These are phyloP conservation scores for Dugesia japonica DNA, from an alignment of 2,888 invertebrate genomes.

Conservation along the genomic window DNA sequence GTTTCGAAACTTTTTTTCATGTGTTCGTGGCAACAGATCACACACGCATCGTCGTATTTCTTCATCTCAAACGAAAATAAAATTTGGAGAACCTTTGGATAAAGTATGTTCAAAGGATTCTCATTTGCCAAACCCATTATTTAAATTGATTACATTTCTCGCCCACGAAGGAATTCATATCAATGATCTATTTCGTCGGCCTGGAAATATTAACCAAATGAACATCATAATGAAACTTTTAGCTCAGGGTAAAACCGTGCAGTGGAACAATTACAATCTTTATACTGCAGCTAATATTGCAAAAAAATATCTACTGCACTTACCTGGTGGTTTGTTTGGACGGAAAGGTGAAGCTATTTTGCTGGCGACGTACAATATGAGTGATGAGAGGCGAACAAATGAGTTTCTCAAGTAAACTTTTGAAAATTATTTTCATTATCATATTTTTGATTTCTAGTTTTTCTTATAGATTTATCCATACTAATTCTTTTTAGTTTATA, in stretches of 20 bases:
- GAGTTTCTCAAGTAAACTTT: not conserved
- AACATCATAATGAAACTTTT: not conserved
- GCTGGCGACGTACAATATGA: not conserved
- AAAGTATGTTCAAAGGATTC: conserved; percentile 1
- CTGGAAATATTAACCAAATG: conserved; percentile 9
- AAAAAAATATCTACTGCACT: not conserved
- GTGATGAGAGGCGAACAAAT: not conserved
- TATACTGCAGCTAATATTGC: conserved; percentile 12
- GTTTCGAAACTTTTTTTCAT: not conserved
- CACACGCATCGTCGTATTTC: not conserved
- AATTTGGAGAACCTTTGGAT: not conserved
- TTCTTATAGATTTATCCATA: too few species aligned
- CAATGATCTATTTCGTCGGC: not conserved
- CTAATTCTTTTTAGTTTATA: too few species aligned
- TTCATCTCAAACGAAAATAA: not conserved
- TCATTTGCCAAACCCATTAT: not conserved
- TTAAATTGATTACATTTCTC: not conserved
- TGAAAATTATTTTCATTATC: too few species aligned
- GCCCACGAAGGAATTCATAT: conserved; percentile 13
- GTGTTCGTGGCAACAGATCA: not conserved
- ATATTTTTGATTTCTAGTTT: too few species aligned
- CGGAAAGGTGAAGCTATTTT: not conserved
- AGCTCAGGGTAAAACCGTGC: not conserved
- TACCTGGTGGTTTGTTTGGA: not conserved
- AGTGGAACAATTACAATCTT: not conserved